phyloP scores from a whole-genome alignment of 2,888 invertebrate species.

The Neoscelio sp. region DNA sequence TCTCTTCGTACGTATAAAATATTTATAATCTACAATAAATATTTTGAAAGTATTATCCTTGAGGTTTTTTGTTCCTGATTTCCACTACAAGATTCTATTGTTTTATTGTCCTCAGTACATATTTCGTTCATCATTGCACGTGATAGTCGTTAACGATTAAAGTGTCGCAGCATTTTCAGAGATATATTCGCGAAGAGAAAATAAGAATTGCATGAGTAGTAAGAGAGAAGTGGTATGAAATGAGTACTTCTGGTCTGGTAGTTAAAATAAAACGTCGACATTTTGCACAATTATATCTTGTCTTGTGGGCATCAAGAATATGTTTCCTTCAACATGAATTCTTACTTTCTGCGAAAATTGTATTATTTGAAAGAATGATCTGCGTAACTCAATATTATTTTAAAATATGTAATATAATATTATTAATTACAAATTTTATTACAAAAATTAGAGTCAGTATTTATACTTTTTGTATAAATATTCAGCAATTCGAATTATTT shows the following conservation, averaged over 20 bases:
- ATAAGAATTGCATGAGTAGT: slow-evolving; percentile 45
- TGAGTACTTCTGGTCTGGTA: slow-evolving; percentile 63
- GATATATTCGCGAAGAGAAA: slow-evolving; percentile 28
- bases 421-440: slow-evolving; percentile 1
- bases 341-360: slow-evolving; percentile 30
- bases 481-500: neutral
- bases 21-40: no score
- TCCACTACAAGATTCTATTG: no score
- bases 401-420: neutral
- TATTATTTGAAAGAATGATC: neutral
- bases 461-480: neutral
- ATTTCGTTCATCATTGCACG: slow-evolving; percentile 47
- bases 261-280: slow-evolving; percentile 71
- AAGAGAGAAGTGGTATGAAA: slow-evolving; percentile 49
- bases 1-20: no score
- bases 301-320: slow-evolving; percentile 54
- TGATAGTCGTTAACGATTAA: slow-evolving; percentile 63
- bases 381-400: neutral
- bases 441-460: neutral
- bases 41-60: slow-evolving; percentile 13
- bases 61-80: no score
- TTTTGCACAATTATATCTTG: slow-evolving; percentile 73
- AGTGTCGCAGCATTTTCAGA: slow-evolving; percentile 26
- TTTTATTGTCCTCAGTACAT: slow-evolving; percentile 16
- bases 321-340: slow-evolving; percentile 33